Base-by-base conservation (phyloP, 1,140 invertebrate genomes). In the Cepaea nemoralis region DNA sequence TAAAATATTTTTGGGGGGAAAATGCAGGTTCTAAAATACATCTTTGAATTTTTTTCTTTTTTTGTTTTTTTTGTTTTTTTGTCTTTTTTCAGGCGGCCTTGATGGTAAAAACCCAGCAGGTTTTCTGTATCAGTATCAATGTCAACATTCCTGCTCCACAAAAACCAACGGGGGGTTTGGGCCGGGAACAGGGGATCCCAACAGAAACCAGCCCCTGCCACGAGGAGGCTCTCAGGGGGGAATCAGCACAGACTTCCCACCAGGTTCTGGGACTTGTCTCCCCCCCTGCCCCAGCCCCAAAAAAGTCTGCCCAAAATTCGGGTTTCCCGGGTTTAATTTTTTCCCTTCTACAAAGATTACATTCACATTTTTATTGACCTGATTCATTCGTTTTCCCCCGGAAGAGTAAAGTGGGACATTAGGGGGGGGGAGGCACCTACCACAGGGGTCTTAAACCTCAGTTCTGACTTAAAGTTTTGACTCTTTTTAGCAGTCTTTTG, bases 351-450 rank as follows among this genome's bases (percentile, higher is more conserved):
- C 37, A n/a, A 50, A n/a, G 76, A 77, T n/a, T 77, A 77, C 31
- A 59, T 77, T n/a, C 76, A 77, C 8, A 50, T 66, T 66, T 77
- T 66, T 55, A 6, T 63, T 22, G 55, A 77, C 33, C 73, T 48
- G 27, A 31, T 55, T 27, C 40, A 42, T 3, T 48, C 73, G 24
- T 19, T 3, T 1, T 39, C n/a, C n/a, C n/a, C 22, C 22, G n/a
- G 48, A 45, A 48, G 14, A 5, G 40, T 22, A n/a, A 6, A 27
- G n/a, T 50, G 42, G 1, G 14, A 0, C 12, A 0, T 50, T 45
- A 45, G 14, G 22, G 14, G 33, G 3, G 1, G 24, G 69, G n/a
- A 6, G 1, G 1, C 8, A 35, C 10, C 27, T 45, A 6, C 40
- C 40, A n/a, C 42, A 48, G 2, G 24, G 33, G 33, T n/a, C 35